These are phyloP conservation scores for Automeris io DNA, from an alignment of 2,888 invertebrate genomes.

Conservation along the genomic window DNA sequence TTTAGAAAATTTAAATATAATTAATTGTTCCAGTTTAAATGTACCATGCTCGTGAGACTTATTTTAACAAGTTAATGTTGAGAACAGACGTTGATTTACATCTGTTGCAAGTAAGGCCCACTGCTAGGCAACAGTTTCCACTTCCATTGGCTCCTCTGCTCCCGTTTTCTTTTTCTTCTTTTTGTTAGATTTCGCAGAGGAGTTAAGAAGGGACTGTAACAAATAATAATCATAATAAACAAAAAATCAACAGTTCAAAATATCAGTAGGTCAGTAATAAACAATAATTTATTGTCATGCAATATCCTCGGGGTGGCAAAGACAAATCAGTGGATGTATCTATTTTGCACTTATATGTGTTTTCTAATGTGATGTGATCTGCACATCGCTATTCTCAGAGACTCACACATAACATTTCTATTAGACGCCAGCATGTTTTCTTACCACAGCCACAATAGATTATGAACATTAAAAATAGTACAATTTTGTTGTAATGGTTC, in stretches of 20 bases:
- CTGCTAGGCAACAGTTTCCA: constrained; percentile 73
- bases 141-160: constrained; percentile 77
- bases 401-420: no score
- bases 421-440: no score
- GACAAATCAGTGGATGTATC: no score
- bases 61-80: constrained; percentile 19
- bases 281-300: not conserved
- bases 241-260: constrained; percentile 6
- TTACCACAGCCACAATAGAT: no score
- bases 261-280: not conserved
- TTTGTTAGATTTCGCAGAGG: constrained; percentile 90
- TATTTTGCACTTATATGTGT: no score
- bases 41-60: constrained; percentile 15
- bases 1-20: constrained; percentile 3
- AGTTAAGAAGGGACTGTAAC: constrained; percentile 81
- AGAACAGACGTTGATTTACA: constrained; percentile 33
- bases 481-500: constrained; percentile 52
- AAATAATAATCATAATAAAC: constrained; percentile 6
- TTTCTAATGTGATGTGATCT: no score
- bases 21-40: constrained; percentile 1
- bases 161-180: constrained; percentile 93
- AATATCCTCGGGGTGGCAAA: no score
- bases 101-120: constrained; percentile 19
- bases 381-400: no score
- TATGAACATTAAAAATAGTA: no score